Base-by-base conservation (phyloP, 2,113 vertebrate species). In the Pontoporia blainvillei region DNA sequence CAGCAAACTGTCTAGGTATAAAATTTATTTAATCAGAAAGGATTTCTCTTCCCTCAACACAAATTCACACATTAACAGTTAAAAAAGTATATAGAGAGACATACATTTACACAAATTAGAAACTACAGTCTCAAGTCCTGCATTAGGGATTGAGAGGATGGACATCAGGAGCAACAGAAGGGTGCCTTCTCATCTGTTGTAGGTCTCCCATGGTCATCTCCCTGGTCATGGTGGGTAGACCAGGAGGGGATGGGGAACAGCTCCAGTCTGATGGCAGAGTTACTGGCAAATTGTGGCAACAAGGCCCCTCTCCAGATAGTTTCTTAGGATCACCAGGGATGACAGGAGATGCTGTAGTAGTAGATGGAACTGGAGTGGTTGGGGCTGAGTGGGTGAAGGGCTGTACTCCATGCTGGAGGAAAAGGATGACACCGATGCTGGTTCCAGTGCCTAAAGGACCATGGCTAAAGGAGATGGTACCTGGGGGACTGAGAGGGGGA, bases 341-440 rank as follows among this genome's bases (percentile, higher is more conserved):
- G 66, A 54, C 69, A 52, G 96, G 52, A 82, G 96, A 59, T 17
- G 59, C 49, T 82, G 27, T 25, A 12, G 79, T 1, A n/a, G 57
- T 1, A n/a, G 57, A 15, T 54, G 91, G 90, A 34, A 78, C n/a
- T 7, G 75, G 97, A 15, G 52, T 83, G 21, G 61, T 0, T 0
- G 17, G 95, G 18, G 54, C 96, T 34, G 97, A 91, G 20, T 87
- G 64, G 46, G 52, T 57, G 67, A 89, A 81, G 57, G 98, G 91
- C 8, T 98, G 75, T 97, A 98, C n/a, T 90, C 76, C 87, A 12
- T 97, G 97, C 39, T 98, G 98, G 31, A 98, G 95, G 34, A 98
- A 95, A 76, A 98, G 88, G 98, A 99, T 49, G 98, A 99, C 95
- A 95, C 95, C 84, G 92, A 98, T 97, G 88, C 96, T 98, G 84